Base-by-base conservation (phyloP, 2,888 invertebrate species). In the Standfussiana lucernea region DNA sequence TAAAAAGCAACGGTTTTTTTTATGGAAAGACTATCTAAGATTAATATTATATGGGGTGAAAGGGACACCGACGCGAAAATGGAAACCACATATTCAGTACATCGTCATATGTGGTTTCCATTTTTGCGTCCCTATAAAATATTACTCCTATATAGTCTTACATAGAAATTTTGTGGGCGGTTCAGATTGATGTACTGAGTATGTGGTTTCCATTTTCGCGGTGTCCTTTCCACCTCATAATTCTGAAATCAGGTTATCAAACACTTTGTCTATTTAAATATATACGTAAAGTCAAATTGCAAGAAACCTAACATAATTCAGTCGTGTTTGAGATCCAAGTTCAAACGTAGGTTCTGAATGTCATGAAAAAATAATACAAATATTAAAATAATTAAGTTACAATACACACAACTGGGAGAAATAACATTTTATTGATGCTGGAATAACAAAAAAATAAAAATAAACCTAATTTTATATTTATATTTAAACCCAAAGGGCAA, bases 341-440 rank as follows among this genome's bases (percentile, higher is more conserved):
- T 64, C 40, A 64, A 64, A 40, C 37, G 7, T n/a, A 62, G n/a
- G 37, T 40, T 64, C 13, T 24, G 15, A n/a, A n/a, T 64, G 40
- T 15, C n/a, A n/a, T 40, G 64, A 64, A 64, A 28, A 64, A 40
- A 40, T 64, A 64, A 64, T 37, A 15, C 8, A n/a, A 64, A 64
- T 64, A 40, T n/a, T 64, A 64, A 18, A 28, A 18, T 8, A n/a
- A 18, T 47, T 21, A 47, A 32, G n/a, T 66, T 28, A 47, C n/a
- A 61, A 67, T 56, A 50, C n/a, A 24, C 67, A 68, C 77, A 79
- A 61, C 32, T 61, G 4, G 61, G 21, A 28, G 21, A 59, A 75
- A 72, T 61, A 40, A 68, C 65, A 69, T 15, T 1, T 40, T 68
- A 69, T 37, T 32, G 21, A 32, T 11, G 15, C 32, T 40, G 6